Evolutionary conservation across 92 coral and sea anemone genomes (phyloP).

Genomic region (Umimayanthus kanabou): DNA sequence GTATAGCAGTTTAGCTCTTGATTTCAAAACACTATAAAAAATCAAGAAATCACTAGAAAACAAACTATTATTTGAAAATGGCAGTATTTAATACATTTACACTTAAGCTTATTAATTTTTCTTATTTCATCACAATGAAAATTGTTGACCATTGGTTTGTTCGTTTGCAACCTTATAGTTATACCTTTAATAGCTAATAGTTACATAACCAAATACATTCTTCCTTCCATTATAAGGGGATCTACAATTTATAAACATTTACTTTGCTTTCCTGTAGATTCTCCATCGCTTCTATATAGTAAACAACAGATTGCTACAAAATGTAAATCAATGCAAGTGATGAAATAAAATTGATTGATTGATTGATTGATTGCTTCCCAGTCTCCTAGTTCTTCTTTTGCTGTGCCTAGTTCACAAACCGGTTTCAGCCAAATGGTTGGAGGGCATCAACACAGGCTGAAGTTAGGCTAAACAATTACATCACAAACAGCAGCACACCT

Average conservation of each 20-base stretch:
- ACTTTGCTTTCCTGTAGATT: neutral
- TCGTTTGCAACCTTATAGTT: neutral
- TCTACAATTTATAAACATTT: neutral
- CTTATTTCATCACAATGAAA: neutral
- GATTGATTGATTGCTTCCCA: too few relatives aligned
- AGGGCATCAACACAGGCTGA: neutral
- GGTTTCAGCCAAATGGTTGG: neutral
- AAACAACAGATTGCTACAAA: neutral
- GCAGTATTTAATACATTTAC: too few relatives aligned
- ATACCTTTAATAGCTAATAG: neutral
- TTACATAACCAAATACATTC: neutral
- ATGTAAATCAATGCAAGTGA: neutral
- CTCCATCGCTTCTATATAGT: neutral
- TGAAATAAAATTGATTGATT: neutral
- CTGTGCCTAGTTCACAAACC: too few relatives aligned
- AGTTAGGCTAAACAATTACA: neutral
- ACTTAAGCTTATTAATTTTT: neutral
- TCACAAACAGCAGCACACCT: constrained; percentile 47
- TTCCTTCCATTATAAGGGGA: neutral
- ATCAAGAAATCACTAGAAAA: neutral
- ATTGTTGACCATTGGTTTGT: neutral
- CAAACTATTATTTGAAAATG: neutral
- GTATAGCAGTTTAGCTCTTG: constrained; percentile 1
- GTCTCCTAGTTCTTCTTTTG: too few relatives aligned
- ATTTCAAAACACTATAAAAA: neutral